Base-by-base conservation (phyloP, 2,888 invertebrate genomes). In the Oxytorus armatus region DNA sequence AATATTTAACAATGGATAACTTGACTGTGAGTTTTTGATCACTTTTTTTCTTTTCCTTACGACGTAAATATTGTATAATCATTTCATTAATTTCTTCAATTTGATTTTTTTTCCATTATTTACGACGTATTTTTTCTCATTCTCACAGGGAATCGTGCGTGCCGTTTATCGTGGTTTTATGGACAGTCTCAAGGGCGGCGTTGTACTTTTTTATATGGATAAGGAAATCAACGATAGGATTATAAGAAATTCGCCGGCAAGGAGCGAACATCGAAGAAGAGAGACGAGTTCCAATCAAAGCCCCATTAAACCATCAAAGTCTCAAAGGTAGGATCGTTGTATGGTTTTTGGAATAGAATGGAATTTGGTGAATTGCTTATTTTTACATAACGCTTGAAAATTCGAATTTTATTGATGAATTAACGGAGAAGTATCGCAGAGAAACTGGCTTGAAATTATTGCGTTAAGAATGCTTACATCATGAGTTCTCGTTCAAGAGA, bases 171-270 rank as follows among this genome's bases (percentile, higher is more conserved):
- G 94, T 90, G 97, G 97, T 4, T 93, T 96, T 81, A 93, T 95
- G 89, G 97, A 97, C 92, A 97, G 97, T 91, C 93, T 97, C 83
- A 95, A 95, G 88, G 97, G 97, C 82, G 95, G 96, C 87, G 93
- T 95, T 16, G 94, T 96, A 73, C 93, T 97, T 83, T 95, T 96
- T 89, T 95, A 95, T 90, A 94, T 97, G 92, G 97, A 97, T 92
- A 96, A 95, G 89, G 96, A 96, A 92, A 95, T 96, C 78, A 95
- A 95, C 88, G 94, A 95, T 87, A 93, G 94, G 78, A 93, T 93
- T 16, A 87, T 93, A 55, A 92, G 93, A 86, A 93, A 94, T 85
- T 93, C 94, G 55, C 94, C 95, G 59, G 92, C 93, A 74, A 92
- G 92, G 80, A 92, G 93, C 70, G 92, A 92, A 80, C 86, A 89